Evolutionary conservation across 2,797 vertebrate species (phyloP).

Genomic region (Gastrophryne carolinensis): DNA sequence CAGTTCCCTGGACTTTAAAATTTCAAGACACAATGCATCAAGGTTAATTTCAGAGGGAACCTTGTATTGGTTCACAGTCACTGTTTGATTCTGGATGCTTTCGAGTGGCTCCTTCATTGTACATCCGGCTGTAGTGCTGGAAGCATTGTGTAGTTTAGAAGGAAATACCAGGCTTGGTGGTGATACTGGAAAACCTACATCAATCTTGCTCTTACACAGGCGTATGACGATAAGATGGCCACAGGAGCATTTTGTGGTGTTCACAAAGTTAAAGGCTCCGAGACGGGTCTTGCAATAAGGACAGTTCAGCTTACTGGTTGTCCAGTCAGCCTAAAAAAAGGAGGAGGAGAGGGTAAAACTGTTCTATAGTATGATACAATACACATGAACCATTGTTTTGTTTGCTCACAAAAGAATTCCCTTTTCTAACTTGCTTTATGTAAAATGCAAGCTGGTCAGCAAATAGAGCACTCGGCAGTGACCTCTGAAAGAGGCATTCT

Average conservation of each 20-base stretch:
- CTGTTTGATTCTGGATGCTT: slow-evolving; percentile 52
- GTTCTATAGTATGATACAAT: slow-evolving; percentile 54
- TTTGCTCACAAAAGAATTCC: slow-evolving; percentile 59
- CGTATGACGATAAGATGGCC: slow-evolving; percentile 72
- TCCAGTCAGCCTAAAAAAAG: slow-evolving; percentile 77
- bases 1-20: slow-evolving; percentile 52
- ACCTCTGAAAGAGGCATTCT: slow-evolving; percentile 19
- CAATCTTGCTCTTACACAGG: slow-evolving; percentile 75
- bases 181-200: slow-evolving; percentile 62
- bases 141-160: slow-evolving; percentile 54
- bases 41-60: slow-evolving; percentile 60
- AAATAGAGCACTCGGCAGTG: slow-evolving; percentile 15
- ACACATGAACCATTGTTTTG: slow-evolving; percentile 60
- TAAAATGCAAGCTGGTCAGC: slow-evolving; percentile 36
- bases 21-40: slow-evolving; percentile 69
- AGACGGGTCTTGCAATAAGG: slow-evolving; percentile 78
- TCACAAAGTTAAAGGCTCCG: slow-evolving; percentile 83
- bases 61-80: slow-evolving; percentile 55
- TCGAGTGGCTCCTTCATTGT: slow-evolving; percentile 53
- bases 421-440: slow-evolving; percentile 22
- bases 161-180: slow-evolving; percentile 63
- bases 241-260: slow-evolving; percentile 75
- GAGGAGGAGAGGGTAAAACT: slow-evolving; percentile 53
- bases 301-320: slow-evolving; percentile 80
- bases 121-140: slow-evolving; percentile 53